These are phyloP conservation scores for Podargus strigoides DNA, from an alignment of 2,797 vertebrate species.

Conservation along the genomic window DNA sequence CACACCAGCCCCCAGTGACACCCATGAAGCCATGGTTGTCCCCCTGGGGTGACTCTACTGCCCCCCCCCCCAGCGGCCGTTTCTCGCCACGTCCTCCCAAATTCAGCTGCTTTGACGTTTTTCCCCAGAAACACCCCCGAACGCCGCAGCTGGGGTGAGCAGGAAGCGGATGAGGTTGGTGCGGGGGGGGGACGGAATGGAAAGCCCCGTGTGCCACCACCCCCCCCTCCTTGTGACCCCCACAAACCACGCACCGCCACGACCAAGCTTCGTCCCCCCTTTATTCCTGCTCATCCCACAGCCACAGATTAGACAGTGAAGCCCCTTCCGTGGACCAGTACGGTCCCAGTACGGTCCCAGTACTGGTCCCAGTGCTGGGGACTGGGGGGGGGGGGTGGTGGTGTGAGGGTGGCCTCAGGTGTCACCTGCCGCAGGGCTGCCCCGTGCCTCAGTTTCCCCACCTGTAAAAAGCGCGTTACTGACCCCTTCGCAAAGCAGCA, in stretches of 20 bases:
- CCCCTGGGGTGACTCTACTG: no score
- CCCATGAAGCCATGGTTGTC: no score
- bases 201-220: neutral
- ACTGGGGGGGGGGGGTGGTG: no score
- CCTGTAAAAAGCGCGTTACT: neutral
- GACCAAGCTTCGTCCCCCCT: neutral
- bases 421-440: neutral
- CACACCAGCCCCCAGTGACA: neutral
- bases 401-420: neutral
- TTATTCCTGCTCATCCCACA: neutral
- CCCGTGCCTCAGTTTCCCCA: neutral
- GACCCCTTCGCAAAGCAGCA: neutral
- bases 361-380: neutral
- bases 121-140: conserved; percentile 24
- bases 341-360: neutral
- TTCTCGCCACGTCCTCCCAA: neutral
- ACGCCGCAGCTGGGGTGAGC: no score
- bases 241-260: neutral
- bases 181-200: neutral
- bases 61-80: no score
- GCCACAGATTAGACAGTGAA: accelerated
- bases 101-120: conserved; percentile 2
- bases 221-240: accelerated
- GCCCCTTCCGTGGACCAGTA: neutral
- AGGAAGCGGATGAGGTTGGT: neutral